phyloP scores from a whole-genome alignment of 2,113 vertebrate species.

The Chionomys nivalis region DNA sequence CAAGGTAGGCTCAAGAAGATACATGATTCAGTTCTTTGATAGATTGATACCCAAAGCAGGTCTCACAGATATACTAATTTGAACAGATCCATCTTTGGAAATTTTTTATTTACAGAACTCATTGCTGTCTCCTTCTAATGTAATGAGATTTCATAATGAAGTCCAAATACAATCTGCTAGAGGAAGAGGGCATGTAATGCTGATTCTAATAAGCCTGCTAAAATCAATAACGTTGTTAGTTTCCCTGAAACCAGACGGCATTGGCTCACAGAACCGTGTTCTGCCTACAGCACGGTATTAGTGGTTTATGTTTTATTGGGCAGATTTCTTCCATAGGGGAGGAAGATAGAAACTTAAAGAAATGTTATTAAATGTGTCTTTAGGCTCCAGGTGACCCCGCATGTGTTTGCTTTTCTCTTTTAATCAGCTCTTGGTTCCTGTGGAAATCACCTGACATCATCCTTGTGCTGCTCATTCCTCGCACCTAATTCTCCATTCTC shows the following conservation, averaged over 20 bases:
- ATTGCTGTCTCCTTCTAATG: slow-evolving; percentile 84
- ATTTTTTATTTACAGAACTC: slow-evolving; percentile 84
- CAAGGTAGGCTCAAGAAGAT: slow-evolving; percentile 39
- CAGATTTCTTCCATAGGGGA: slow-evolving; percentile 53
- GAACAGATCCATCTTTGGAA: slow-evolving; percentile 79
- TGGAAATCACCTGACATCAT: neutral
- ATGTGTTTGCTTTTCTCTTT: slow-evolving; percentile 39
- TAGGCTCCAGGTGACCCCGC: slow-evolving; percentile 23
- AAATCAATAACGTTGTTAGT: slow-evolving; percentile 87
- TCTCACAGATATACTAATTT: slow-evolving; percentile 81
- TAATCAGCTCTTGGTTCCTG: neutral
- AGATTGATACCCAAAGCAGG: slow-evolving; percentile 74
- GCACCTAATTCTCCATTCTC: neutral
- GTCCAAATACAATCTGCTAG: slow-evolving; percentile 84
- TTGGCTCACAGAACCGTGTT: slow-evolving; percentile 77
- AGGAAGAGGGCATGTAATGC: slow-evolving; percentile 83
- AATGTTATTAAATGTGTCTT: slow-evolving; percentile 17
- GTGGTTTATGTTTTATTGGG: slow-evolving; percentile 70
- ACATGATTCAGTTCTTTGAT: slow-evolving; percentile 62
- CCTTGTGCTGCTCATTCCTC: neutral
- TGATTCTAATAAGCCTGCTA: slow-evolving; percentile 86
- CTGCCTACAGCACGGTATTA: slow-evolving; percentile 82
- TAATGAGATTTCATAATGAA: slow-evolving; percentile 87
- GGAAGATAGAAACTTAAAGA: slow-evolving; percentile 69
- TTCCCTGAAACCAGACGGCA: slow-evolving; percentile 82